These are phyloP conservation scores for Echinarachnius parma DNA, from an alignment of 53 echinoderm and acorn worm genomes.

Conservation along the genomic window DNA sequence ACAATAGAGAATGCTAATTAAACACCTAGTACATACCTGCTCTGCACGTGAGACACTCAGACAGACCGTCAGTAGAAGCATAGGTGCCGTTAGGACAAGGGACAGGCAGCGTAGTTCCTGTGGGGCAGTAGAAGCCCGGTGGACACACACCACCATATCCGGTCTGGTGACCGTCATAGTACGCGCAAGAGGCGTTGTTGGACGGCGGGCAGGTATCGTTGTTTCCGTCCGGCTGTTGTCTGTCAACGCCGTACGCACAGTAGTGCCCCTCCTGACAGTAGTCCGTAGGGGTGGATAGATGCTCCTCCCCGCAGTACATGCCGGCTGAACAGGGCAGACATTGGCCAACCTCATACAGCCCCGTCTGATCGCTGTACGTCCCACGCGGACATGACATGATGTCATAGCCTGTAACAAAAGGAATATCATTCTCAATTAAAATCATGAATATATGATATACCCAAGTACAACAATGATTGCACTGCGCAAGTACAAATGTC, in stretches of 20 bases:
- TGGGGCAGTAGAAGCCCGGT: conserved; percentile 61
- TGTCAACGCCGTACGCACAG: conserved; percentile 88
- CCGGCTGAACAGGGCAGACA: conserved; percentile 88
- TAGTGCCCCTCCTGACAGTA: conserved; percentile 66
- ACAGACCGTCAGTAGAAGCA: conserved; percentile 72
- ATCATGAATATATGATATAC: no score
- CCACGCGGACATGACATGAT: conserved; percentile 85
- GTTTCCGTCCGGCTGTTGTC: conserved; percentile 80
- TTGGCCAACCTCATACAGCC: conserved; percentile 68
- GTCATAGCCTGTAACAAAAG: conserved; percentile 78
- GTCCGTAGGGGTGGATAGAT: conserved; percentile 50
- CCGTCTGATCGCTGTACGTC: conserved; percentile 86
- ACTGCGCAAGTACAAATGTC: no score
- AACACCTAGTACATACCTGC: conserved; percentile 66
- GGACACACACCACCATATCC: conserved; percentile 94
- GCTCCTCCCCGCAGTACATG: conserved; percentile 82
- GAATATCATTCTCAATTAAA: no score
- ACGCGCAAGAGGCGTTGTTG: conserved; percentile 71
- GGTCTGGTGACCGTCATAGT: conserved; percentile 85
- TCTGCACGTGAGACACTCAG: conserved; percentile 69
- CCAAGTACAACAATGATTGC: no score
- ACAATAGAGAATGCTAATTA: no score
- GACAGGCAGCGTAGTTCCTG: conserved; percentile 64
- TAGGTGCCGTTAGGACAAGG: conserved; percentile 82
- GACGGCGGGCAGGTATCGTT: conserved; percentile 55